Percentiles rank a stretch among this genome's conserved stretches.
Evolutionary conservation across 2,888 invertebrate species (phyloP).

Genomic region (Caenorhabditis panamensis): DNA sequence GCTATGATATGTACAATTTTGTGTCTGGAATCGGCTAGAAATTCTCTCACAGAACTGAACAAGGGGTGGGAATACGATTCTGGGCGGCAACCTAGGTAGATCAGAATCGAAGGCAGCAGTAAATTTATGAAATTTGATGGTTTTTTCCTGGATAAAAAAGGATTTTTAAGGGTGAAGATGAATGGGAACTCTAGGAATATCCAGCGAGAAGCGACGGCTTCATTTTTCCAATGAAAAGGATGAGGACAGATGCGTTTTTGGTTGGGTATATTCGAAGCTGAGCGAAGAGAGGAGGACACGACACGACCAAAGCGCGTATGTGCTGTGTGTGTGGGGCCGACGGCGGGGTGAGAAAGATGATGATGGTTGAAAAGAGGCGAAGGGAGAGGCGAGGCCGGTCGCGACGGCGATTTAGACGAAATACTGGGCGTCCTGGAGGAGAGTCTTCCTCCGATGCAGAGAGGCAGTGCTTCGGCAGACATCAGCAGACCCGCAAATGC

Average conservation of each 20-base stretch:
- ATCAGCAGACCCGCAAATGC: neutral
- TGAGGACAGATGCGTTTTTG: constrained; percentile 38
- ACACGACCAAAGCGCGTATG: constrained; percentile 55
- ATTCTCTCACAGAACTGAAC: neutral
- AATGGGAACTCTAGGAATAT: neutral
- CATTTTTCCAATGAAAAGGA: constrained; percentile 27
- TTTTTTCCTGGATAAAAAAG: neutral
- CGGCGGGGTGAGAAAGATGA: constrained; percentile 24
- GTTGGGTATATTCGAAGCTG: constrained; percentile 46
- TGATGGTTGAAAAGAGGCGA: constrained; percentile 24
- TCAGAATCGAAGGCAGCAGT: neutral
- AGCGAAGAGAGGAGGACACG: constrained; percentile 42
- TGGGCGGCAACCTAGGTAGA: neutral
- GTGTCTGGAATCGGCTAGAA: neutral
- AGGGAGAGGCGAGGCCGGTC: constrained; percentile 35
- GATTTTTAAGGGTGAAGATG: neutral
- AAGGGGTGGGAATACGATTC: neutral
- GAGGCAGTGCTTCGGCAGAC: constrained; percentile 8
- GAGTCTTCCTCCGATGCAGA: constrained; percentile 1
- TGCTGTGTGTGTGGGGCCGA: constrained; percentile 22
- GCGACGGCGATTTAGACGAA: constrained; percentile 30
- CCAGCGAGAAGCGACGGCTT: neutral
- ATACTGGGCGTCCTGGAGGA: constrained; percentile 12
- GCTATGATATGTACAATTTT: neutral
- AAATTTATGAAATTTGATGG: neutral